Base-by-base conservation (phyloP, 1,140 invertebrate species). In the Solenopsis invicta region DNA sequence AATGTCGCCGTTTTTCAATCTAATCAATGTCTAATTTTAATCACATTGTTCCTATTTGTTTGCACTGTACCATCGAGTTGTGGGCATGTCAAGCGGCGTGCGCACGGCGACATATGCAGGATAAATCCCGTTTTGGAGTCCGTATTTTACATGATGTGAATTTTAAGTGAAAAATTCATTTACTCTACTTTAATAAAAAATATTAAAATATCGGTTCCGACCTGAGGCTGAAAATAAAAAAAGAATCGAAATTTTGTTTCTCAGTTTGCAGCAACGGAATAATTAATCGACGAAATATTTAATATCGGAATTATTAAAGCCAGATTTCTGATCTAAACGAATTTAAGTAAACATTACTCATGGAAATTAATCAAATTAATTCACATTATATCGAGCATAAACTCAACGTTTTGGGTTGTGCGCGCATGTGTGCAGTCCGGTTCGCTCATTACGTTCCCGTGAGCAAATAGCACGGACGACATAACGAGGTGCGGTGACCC, bases 391-490 rank as follows among this genome's bases (percentile, higher is more conserved):
- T 64, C 54, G 18, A 56, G 18, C 10, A 6, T 71, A 56, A 37
- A 45, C 9, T 69, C 4, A 45, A 81, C 21, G 71, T 81, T 84
- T 61, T 62, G 67, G 21, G 4, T 3, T 18, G 16, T 29, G 34
- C 52, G 34, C 52, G 21, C 29, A 50, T 12, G 37, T 72, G 12
- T 48, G 18, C 45, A 18, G 24, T 67, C n/a, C 64, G 21, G 74
- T 1, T 37, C 54, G 80, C 29, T 74, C 67, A 64, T 86, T 71
- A 67, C 34, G 74, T 13, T 52, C 56, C 62, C 84, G 71, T 54
- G 69, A 86, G 71, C 82, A 81, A 88, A 88, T 72, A 88, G 75
- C 52, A 5, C 45, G 16, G 41, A 74, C 34, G 64, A 72, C 18
- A 56, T 64, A 86, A 89, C 77, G 88, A 48, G 85, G 48, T 75